Percentiles rank a stretch among this genome's conserved stretches.
Evolutionary conservation across 2,797 vertebrate species (phyloP).

Genomic region (Gobionotothen gibberifrons): DNA sequence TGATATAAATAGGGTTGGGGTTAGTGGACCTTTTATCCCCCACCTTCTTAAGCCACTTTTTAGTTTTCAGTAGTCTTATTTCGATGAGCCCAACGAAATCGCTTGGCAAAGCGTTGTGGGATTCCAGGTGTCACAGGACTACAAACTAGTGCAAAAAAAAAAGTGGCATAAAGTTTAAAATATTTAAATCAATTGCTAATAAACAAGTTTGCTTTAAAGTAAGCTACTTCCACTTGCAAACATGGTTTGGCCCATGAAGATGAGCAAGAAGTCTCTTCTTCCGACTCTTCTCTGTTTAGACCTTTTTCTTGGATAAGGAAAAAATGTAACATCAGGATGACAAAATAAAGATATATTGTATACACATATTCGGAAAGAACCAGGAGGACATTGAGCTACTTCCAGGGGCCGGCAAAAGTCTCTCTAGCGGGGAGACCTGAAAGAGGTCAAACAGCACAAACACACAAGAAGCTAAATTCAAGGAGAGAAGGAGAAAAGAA

Average conservation of each 20-base stretch:
- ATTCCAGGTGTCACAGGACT: neutral
- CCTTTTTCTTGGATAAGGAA: neutral
- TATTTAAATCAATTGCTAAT: neutral
- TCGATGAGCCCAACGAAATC: neutral
- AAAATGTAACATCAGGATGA: neutral
- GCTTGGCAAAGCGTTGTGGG: neutral
- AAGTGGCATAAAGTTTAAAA: neutral
- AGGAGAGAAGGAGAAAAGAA: neutral
- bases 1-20: too few relatives aligned
- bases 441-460: neutral
- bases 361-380: neutral
- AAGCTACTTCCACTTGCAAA: neutral
- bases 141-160: neutral
- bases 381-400: neutral
- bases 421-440: neutral
- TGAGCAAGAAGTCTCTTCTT: conserved; percentile 1
- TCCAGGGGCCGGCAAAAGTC: neutral
- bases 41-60: neutral
- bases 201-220: neutral
- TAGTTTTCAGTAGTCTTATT: neutral
- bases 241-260: neutral
- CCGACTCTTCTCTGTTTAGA: neutral
- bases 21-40: neutral
- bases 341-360: neutral
- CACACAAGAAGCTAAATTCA: neutral